phyloP scores from a whole-genome alignment of 2,797 vertebrate genomes.

The Ceryle rudis region DNA sequence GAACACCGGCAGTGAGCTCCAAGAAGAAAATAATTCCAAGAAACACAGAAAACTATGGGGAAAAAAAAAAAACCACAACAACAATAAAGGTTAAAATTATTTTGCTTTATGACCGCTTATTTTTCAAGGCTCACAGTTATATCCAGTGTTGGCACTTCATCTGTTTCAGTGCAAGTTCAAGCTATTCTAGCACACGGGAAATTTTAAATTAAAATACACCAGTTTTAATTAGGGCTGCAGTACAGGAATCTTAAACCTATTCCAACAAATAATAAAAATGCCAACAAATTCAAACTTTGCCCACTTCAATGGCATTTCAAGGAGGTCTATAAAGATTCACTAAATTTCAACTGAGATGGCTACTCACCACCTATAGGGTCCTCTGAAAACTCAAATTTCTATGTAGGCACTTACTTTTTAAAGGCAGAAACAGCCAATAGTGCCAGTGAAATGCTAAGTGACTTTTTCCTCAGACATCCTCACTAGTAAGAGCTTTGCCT shows the following conservation, averaged over 20 bases:
- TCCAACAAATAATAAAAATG: background rate
- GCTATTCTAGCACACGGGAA: background rate
- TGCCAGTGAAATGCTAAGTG: background rate
- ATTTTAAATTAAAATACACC: background rate
- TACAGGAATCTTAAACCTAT: background rate
- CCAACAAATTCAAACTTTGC: background rate
- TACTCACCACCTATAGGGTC: background rate
- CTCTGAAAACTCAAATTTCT: background rate
- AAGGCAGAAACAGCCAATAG: background rate
- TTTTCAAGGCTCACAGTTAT: background rate
- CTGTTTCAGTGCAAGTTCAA: slow-evolving; percentile 19
- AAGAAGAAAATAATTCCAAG: slow-evolving; percentile 99
- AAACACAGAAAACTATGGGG: slow-evolving; percentile 94
- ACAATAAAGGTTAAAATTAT: background rate
- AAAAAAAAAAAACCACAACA: slow-evolving; percentile 43
- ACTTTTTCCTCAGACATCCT: slow-evolving; percentile 9
- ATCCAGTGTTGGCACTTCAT: background rate
- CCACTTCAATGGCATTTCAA: background rate
- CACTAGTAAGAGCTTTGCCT: slow-evolving; percentile 33
- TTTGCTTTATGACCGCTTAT: background rate
- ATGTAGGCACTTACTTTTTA: background rate
- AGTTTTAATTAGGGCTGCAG: background rate
- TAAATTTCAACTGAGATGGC: background rate
- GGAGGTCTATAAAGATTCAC: background rate
- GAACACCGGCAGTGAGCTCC: slow-evolving; percentile 96